Conservation (phyloP, 2,797 vertebrate genomes). For the Epinephelus malabaricus region DNA sequence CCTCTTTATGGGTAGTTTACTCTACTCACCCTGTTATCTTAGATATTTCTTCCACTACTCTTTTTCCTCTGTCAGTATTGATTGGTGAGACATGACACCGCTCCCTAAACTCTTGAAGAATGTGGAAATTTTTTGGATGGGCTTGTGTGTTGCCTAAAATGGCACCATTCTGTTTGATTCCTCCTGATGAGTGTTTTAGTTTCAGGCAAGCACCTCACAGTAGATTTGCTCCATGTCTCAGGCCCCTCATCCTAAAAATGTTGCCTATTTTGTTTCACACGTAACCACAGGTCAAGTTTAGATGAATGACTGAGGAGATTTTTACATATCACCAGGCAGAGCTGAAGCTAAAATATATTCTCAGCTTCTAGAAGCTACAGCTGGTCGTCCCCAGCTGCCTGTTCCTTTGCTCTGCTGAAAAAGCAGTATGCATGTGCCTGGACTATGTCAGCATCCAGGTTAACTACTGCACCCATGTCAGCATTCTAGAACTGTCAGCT, state of each 20-base stretch:
- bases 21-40: conserved; percentile 1
- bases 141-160: conserved; percentile 22
- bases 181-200: background rate
- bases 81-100: conserved; percentile 16
- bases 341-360: background rate
- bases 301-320: background rate
- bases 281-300: background rate
- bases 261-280: too few relatives aligned
- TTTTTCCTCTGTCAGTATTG: background rate
- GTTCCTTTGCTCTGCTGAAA: conserved; percentile 28
- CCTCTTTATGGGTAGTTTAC: conserved; percentile 1
- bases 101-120: conserved; percentile 22
- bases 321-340: background rate
- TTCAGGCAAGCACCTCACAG: background rate
- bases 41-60: background rate
- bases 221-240: background rate
- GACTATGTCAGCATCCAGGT: conserved; percentile 43
- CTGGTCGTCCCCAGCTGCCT: background rate
- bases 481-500: conserved; percentile 18
- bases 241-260: background rate
- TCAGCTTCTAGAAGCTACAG: conserved; percentile 15
- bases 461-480: conserved; percentile 33
- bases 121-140: conserved; percentile 11
- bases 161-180: background rate
- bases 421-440: conserved; percentile 19